These are phyloP conservation scores for Rhyzopertha dominica DNA, from an alignment of 1,140 invertebrate species.

Conservation along the genomic window DNA sequence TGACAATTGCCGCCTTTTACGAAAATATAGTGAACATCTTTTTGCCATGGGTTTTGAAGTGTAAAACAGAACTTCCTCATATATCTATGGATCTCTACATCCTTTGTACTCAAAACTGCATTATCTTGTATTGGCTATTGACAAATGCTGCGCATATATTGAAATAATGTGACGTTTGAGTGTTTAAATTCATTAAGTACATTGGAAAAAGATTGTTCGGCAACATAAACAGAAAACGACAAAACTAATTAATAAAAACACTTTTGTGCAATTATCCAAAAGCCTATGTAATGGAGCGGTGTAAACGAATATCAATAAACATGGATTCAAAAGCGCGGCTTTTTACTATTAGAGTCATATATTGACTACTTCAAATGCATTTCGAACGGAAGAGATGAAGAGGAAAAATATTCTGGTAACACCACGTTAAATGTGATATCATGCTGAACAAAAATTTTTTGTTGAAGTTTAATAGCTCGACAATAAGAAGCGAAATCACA, in stretches of 20 bases:
- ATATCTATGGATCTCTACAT: constrained; percentile 34
- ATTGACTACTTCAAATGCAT: background rate
- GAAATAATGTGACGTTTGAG: constrained; percentile 41
- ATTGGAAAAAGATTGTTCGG: constrained; percentile 8
- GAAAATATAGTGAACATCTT: constrained; percentile 41
- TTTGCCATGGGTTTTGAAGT: constrained; percentile 30
- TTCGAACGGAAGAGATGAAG: background rate
- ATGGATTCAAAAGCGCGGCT: background rate
- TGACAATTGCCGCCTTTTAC: constrained; percentile 42
- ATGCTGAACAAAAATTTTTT: background rate
- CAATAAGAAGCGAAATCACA: no score
- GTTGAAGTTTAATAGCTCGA: background rate
- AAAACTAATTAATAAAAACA: background rate
- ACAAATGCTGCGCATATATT: constrained; percentile 43
- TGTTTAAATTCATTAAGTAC: constrained; percentile 40
- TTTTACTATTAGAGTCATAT: background rate
- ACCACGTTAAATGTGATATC: background rate
- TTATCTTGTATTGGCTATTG: constrained; percentile 34
- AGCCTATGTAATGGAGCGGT: background rate
- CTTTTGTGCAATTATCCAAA: background rate
- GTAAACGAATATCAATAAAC: background rate
- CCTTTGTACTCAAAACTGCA: constrained; percentile 39
- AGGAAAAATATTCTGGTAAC: background rate
- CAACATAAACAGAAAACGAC: constrained; percentile 5
- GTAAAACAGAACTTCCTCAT: constrained; percentile 31